Percentiles rank a stretch among this genome's conserved stretches.
These are phyloP conservation scores for Entomobrya multifasciata DNA, from an alignment of 2,888 invertebrate species.

Conservation along the genomic window DNA sequence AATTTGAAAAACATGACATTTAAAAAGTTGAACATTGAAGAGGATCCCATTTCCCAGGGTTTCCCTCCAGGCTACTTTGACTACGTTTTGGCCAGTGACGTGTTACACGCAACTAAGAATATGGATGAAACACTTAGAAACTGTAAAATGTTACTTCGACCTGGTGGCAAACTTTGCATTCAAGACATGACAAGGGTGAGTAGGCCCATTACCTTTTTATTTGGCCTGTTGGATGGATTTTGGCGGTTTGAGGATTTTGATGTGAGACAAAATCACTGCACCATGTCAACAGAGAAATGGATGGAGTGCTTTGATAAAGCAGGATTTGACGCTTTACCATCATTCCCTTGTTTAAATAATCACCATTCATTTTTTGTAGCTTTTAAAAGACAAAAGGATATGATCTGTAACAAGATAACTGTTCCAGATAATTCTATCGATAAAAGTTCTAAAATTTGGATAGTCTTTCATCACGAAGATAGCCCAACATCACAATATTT, in stretches of 20 bases:
- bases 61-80: slow-evolving; percentile 45
- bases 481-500: background rate
- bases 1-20: background rate
- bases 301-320: too few species aligned
- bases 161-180: background rate
- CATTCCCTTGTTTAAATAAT: too few species aligned
- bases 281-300: slow-evolving; percentile 21
- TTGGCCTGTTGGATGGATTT: slow-evolving; percentile 52
- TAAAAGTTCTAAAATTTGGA: background rate
- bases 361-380: too few species aligned
- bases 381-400: too few species aligned
- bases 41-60: slow-evolving; percentile 30
- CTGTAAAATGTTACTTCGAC: background rate
- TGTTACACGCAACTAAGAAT: slow-evolving; percentile 34
- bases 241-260: slow-evolving; percentile 55
- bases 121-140: background rate
- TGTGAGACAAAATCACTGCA: slow-evolving; percentile 18
- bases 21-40: slow-evolving; percentile 21
- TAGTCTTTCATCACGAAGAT: too few species aligned
- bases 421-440: too few species aligned
- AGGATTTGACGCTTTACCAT: too few species aligned
- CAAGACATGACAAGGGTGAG: background rate
- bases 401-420: too few species aligned
- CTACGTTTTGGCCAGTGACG: background rate
- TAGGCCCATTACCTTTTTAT: background rate